Conservation (phyloP, 2,113 vertebrate species). For the Arothron firmamentum region DNA sequence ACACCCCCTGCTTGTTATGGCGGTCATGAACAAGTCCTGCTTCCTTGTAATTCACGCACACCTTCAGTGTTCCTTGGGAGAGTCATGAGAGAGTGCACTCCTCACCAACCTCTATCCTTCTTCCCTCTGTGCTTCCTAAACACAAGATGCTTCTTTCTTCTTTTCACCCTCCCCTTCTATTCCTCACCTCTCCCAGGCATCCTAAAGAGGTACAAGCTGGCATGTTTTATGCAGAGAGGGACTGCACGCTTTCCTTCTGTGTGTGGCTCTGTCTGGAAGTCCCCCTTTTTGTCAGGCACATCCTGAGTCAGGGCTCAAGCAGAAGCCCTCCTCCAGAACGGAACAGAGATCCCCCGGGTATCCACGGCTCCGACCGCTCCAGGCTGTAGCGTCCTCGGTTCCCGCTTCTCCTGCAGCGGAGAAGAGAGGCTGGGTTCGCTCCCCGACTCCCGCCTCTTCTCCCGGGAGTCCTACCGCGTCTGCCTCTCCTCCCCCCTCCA, state of each 20-base stretch:
- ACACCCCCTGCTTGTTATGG: slow-evolving; percentile 55
- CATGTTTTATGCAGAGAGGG: slow-evolving; percentile 35
- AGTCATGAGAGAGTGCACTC: slow-evolving; percentile 54
- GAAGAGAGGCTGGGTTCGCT: slow-evolving; percentile 62
- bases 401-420: slow-evolving; percentile 57
- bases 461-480: slow-evolving; percentile 61
- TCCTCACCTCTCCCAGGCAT: slow-evolving; percentile 46
- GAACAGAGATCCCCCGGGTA: slow-evolving; percentile 31
- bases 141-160: slow-evolving; percentile 49
- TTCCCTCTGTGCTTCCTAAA: slow-evolving; percentile 39
- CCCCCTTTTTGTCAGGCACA: slow-evolving; percentile 53
- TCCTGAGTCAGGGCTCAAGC: slow-evolving; percentile 60
- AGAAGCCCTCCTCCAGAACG: slow-evolving; percentile 41
- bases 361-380: slow-evolving; percentile 52
- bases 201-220: slow-evolving; percentile 52
- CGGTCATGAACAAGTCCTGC: slow-evolving; percentile 42
- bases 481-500: slow-evolving; percentile 60
- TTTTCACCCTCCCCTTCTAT: slow-evolving; percentile 45
- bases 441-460: slow-evolving; percentile 63
- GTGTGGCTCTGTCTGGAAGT: slow-evolving; percentile 47
- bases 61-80: slow-evolving; percentile 55
- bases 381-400: slow-evolving; percentile 53
- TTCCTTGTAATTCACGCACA: slow-evolving; percentile 48
- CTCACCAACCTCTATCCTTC: slow-evolving; percentile 41
- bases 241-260: slow-evolving; percentile 38